Base-by-base conservation (phyloP, 2,888 invertebrate species). In the Gerris lacustris region DNA sequence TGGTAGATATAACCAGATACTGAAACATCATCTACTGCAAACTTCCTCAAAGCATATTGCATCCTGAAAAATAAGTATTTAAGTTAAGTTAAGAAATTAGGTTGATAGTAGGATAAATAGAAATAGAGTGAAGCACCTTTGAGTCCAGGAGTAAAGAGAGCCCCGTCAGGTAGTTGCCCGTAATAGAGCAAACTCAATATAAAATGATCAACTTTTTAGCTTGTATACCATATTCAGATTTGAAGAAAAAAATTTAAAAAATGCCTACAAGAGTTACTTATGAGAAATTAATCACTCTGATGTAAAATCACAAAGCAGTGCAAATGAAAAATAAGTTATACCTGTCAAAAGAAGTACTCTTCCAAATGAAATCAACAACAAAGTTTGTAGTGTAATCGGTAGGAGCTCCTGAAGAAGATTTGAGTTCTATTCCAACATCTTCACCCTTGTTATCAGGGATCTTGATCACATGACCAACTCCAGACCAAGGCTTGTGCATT, bases 301-400 rank as follows among this genome's bases (percentile, higher is more conserved):
- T 2, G 31, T 31, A 1, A 31, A 31, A 31, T 4, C 31, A 31
- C 1, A 31, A 55, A 55, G 55, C 55, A 55, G 55, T 4, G 15
- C 55, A 55, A 55, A 31, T 31, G 31, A 31, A 31, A 31, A 31
- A 31, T 31, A 31, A 31, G 31, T 2, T 31, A 31, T 31, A 91
- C 92, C 92, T 88, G 81, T 97, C 97, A 81, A 98, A 98, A 44
- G 95, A 95, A 0, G 97, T 98, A 75, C 96, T 95, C 81, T 98
- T 98, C 98, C 97, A 98, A 69, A 98, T 97, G 81, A 97, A 99
- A 81, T 99, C 98, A 6, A 98, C 95, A 0, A 95, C 94, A 82
- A 97, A 99, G 82, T 95, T 96, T 76, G 93, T 92, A 68, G 91
- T 91, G 81, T 94, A 94, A 76, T 97, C 96, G 0, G 91, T 89